Evolutionary conservation across 2,113 vertebrate genomes (phyloP).

Genomic region (Dasyprocta punctata): DNA sequence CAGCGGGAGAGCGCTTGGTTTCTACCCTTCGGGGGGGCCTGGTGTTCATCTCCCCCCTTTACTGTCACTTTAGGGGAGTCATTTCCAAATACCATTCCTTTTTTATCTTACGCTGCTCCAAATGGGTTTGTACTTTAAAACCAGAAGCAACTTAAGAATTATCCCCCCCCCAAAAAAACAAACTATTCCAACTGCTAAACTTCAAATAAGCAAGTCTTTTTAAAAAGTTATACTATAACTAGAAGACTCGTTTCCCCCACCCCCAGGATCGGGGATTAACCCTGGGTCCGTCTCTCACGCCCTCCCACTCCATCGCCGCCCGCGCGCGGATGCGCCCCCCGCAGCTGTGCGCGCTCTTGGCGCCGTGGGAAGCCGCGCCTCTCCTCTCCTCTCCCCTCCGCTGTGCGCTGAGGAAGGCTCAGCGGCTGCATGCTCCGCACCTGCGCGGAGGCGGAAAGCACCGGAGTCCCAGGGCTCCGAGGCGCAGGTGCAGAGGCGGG

Average conservation of each 20-base stretch:
- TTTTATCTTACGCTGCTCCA: background rate
- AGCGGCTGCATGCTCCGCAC: background rate
- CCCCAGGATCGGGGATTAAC: background rate
- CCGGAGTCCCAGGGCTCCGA: no score
- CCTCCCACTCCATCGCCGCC: no score
- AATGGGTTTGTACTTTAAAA: background rate
- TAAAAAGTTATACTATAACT: background rate
- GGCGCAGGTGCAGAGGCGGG: no score
- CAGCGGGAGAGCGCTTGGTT: background rate
- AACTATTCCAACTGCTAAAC: background rate
- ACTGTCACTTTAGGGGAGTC: background rate
- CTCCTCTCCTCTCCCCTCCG: no score
- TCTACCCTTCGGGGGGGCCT: background rate
- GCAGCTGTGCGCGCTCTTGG: no score
- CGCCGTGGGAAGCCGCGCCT: background rate
- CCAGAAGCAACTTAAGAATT: background rate
- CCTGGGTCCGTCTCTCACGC: no score
- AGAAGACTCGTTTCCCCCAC: background rate
- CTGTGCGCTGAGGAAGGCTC: no score
- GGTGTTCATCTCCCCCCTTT: background rate
- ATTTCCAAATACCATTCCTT: background rate
- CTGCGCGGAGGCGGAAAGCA: no score
- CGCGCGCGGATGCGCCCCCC: accelerated
- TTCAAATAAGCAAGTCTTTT: background rate
- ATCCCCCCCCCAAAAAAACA: background rate